These are phyloP conservation scores for Lycocorax pyrrhopterus DNA, from an alignment of 2,113 vertebrate genomes.

Conservation along the genomic window DNA sequence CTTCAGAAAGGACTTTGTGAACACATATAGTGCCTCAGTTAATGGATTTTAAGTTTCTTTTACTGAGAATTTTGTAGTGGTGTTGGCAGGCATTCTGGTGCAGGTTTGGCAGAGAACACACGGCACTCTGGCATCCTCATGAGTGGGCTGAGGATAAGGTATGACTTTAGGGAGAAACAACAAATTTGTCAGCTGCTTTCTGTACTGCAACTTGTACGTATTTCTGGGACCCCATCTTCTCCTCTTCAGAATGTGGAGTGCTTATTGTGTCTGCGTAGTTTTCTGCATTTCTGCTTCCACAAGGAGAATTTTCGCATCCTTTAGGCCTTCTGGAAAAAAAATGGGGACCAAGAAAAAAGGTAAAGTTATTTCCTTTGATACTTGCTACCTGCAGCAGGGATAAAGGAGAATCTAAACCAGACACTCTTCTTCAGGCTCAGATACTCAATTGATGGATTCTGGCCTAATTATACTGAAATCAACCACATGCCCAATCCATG, in stretches of 20 bases:
- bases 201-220: neutral
- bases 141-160: neutral
- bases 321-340: neutral
- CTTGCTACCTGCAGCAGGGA: neutral
- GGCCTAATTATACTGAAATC: neutral
- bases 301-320: neutral
- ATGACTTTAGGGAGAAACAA: neutral
- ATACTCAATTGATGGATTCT: neutral
- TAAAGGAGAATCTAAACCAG: neutral
- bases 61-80: neutral
- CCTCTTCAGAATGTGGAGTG: neutral
- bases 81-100: neutral
- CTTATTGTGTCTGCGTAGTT: neutral
- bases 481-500: neutral
- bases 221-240: neutral
- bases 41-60: neutral
- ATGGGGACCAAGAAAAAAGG: rapidly evolving
- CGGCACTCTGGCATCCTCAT: rapidly evolving
- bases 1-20: neutral
- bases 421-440: neutral
- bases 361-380: neutral
- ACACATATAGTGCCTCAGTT: neutral
- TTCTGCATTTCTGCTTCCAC: neutral
- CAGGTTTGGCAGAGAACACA: neutral
- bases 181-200: neutral